A percentile compares a stretch with the other conserved stretches of the same genome.
Evolutionary conservation across 2,113 vertebrate genomes (phyloP).

Genomic region (Opisthocomus hoazin): DNA sequence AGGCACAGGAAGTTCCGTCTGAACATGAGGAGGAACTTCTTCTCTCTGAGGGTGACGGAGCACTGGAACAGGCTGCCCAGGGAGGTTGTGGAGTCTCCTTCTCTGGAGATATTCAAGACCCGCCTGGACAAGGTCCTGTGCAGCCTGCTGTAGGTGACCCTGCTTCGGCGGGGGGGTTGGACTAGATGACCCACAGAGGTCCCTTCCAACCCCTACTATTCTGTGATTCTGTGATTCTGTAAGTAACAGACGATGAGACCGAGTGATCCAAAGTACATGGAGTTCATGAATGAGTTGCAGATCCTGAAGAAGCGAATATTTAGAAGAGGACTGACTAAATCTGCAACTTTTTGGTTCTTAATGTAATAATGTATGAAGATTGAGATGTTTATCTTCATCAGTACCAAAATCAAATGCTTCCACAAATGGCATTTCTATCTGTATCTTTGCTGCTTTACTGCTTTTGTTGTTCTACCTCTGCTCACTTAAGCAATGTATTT

Average conservation of each 20-base stretch:
- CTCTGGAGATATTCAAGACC: too few species aligned
- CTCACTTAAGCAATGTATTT: background rate
- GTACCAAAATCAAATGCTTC: background rate
- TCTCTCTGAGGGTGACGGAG: too few species aligned
- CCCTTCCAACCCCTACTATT: too few species aligned
- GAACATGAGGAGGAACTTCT: too few species aligned
- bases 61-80: too few species aligned
- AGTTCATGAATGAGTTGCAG: background rate
- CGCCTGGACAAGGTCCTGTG: too few species aligned
- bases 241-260: background rate
- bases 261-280: background rate
- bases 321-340: background rate
- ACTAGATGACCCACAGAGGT: too few species aligned
- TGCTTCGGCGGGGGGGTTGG: too few species aligned
- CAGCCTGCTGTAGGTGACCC: too few species aligned
- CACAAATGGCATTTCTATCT: background rate
- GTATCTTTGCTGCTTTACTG: background rate
- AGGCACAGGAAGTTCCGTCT: too few species aligned
- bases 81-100: too few species aligned
- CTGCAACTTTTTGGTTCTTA: background rate
- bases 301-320: background rate
- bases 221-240: too few species aligned
- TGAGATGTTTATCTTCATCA: background rate
- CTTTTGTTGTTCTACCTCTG: background rate
- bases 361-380: background rate